Base-by-base conservation (phyloP, 2,797 vertebrate species). In the Tarsius wallacei region DNA sequence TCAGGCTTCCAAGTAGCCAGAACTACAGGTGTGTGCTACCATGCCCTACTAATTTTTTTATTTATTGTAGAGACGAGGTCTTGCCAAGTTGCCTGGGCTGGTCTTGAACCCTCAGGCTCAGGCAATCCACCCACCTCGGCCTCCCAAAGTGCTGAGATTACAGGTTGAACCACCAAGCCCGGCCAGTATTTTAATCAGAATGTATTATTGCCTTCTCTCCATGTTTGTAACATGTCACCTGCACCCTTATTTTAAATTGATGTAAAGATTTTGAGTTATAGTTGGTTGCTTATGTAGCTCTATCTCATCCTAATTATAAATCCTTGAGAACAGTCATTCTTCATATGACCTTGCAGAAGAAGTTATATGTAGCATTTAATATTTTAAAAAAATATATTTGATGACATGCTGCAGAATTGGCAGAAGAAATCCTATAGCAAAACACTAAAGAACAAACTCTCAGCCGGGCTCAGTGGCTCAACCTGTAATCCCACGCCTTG, bases 211-310 rank as follows among this genome's bases (percentile, higher is more conserved):
- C 53, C 49, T 77, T 83, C 21, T 74, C 11, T 66, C 36, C 21
- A 89, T 42, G 5, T 83, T 91, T 93, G 36, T 3, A 53, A 81
- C 3, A 53, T 28, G n/a, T 70, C 84, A 64, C 3, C 59, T 78
- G 17, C 22, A 78, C 17, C 2, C 22, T 24, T n/a, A 51, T 81
- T 88, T 94, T 74, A 74, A 28, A 33, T 22, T 22, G 57, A 53
- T 73, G 68, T 86, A 68, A 51, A 87, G 10, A 55, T 91, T 97
- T 64, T 86, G 16, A 91, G 51, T 55, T 83, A 63, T 16, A 80
- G 14, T 33, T 93, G 26, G 59, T 76, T 82, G 24, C 85, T 66
- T 93, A 24, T 12, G 12, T 42, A 51, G 1, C n/a, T 74, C 49
- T 93, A 31, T 66, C 21, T 31, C 6, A 78, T 49, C 28, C 11